Conservation (phyloP, 2,113 vertebrate genomes). For the Sylvilagus bachmani region DNA sequence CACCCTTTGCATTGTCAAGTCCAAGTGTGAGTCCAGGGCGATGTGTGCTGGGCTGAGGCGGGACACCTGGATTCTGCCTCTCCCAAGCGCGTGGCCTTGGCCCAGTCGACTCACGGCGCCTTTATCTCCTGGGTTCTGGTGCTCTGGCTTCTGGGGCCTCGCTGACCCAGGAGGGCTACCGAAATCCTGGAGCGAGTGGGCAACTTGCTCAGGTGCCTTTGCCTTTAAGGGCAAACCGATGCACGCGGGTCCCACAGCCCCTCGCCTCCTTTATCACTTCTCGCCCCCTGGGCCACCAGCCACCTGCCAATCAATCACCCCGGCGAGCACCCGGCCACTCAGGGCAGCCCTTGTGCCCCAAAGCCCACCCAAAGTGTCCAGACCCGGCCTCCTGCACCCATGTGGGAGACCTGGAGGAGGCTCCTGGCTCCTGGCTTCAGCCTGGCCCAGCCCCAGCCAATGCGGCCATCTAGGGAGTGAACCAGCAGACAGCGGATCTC, state of each 20-base stretch:
- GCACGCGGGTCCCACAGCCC: too few species aligned
- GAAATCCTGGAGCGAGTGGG: background rate
- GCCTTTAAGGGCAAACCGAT: background rate
- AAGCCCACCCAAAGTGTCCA: background rate
- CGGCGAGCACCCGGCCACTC: background rate
- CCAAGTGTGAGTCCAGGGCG: background rate
- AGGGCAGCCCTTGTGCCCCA: background rate
- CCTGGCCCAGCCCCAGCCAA: too few species aligned
- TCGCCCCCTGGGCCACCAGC: background rate
- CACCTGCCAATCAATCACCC: background rate
- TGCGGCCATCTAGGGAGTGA: too few species aligned
- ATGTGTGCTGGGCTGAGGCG: accelerated
- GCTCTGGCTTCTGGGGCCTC: background rate
- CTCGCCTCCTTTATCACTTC: too few species aligned
- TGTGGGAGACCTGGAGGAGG: too few species aligned
- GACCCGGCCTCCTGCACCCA: background rate
- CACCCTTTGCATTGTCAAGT: background rate
- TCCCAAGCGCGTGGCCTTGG: too few species aligned
- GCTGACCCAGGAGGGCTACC: background rate
- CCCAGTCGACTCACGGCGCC: too few species aligned
- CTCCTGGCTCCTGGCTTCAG: too few species aligned
- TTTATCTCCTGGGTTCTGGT: background rate
- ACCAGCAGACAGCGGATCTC: too few species aligned
- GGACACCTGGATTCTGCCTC: background rate
- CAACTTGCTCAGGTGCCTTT: too few species aligned